Conservation (phyloP, 2,113 vertebrate genomes). For the Sitta europaea region DNA sequence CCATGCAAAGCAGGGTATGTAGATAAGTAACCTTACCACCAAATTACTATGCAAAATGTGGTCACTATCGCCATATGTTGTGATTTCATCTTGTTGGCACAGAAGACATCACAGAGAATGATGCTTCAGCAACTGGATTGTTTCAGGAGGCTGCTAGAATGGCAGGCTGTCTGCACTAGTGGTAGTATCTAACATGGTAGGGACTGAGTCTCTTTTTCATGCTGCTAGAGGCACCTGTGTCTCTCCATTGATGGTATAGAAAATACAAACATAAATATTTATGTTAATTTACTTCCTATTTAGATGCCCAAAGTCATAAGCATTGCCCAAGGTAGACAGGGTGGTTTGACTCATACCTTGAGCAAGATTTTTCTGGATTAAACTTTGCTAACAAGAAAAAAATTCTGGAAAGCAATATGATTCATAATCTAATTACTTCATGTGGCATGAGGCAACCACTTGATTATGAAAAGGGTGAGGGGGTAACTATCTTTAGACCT, state of each 20-base stretch:
- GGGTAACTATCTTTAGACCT: background rate
- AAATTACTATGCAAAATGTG: background rate
- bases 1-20: background rate
- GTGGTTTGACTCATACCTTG: background rate
- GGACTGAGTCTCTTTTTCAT: background rate
- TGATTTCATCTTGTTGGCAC: background rate
- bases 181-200: accelerated
- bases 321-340: background rate
- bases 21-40: background rate
- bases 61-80: background rate
- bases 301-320: background rate
- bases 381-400: background rate
- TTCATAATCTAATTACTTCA: background rate
- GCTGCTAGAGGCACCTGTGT: background rate
- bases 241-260: background rate
- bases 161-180: background rate
- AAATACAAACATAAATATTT: background rate
- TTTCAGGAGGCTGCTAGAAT: background rate
- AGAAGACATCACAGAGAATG: background rate
- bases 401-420: background rate
- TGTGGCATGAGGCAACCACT: background rate
- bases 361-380: background rate
- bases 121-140: background rate
- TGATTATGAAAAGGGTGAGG: background rate
- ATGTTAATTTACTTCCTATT: background rate